Conservation (phyloP, 2,888 invertebrate genomes). For the Trachelus tabidus region DNA sequence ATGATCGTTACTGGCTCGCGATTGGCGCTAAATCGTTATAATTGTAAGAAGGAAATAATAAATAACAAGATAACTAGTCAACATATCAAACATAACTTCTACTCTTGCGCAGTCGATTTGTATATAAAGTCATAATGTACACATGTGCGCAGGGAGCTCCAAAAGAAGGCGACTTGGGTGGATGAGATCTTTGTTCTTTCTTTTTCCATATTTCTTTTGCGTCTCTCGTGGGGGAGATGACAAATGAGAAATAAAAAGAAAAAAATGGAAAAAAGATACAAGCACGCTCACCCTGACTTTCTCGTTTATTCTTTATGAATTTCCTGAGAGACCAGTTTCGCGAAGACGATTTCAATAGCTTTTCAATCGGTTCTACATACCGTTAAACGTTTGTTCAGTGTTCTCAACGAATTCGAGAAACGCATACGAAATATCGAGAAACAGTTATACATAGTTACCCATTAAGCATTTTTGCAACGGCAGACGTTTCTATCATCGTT, state of each 20-base stretch:
- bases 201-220: background rate
- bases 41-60: conserved; percentile 4
- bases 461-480: background rate
- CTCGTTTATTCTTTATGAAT: background rate
- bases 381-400: background rate
- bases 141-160: background rate
- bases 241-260: background rate
- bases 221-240: background rate
- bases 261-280: background rate
- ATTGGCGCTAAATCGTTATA: background rate
- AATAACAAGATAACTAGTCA: background rate
- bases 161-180: background rate
- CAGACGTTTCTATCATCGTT: background rate
- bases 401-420: background rate
- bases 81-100: background rate
- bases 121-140: background rate
- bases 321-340: background rate
- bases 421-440: background rate
- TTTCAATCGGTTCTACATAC: background rate
- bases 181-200: background rate
- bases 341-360: background rate
- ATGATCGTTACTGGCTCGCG: background rate
- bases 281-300: background rate
- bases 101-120: background rate
- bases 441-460: background rate